Base-by-base conservation (phyloP, 2,797 vertebrate genomes). In the Amblyraja radiata region DNA sequence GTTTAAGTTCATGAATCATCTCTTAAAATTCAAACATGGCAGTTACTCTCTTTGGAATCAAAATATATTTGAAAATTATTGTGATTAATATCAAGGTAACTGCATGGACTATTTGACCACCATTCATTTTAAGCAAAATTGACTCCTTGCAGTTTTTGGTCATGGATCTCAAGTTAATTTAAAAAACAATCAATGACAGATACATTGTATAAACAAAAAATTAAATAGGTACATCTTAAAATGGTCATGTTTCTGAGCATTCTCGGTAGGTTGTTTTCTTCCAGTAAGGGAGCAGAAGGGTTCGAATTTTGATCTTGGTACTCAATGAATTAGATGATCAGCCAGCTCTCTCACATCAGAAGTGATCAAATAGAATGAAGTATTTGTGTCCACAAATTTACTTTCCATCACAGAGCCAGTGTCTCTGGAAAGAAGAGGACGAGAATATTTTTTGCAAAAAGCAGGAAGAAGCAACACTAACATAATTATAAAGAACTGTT, bases 21-120 rank as follows among this genome's bases (percentile, higher is more conserved):
- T 74, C 71, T 74, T 74, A 74, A 23, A 74, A 71, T 21, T 21
- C 21, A 74, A 25, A n/a, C 16, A 58, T n/a, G 90, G 23, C 14
- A 74, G 21, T 74, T 76, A 91, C 25, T 74, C 25, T 90, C 32
- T 39, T 71, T 90, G 10, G 36, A 91, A 7, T 74, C 68, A 91
- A 91, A 91, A 74, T 74, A 36, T 36, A 68, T 74, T 14, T 14
- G 68, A 91, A 91, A 39, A 73, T 74, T 46, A 91, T 91, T 91
- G 23, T 65, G 91, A 14, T 86, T 28, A 65, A 65, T 63, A 32
- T 86, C 83, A 84, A 61, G 46, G 81, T 54, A 84, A 90, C 63
- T 90, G 65, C 36, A 32, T 36, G 8, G n/a, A 88, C 32, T 11
- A 18, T n/a, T 32, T 46, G 65, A 39, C 71, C 8, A 6, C 5